phyloP scores from a whole-genome alignment of 2,797 vertebrate species.

The Myotis vivesi region DNA sequence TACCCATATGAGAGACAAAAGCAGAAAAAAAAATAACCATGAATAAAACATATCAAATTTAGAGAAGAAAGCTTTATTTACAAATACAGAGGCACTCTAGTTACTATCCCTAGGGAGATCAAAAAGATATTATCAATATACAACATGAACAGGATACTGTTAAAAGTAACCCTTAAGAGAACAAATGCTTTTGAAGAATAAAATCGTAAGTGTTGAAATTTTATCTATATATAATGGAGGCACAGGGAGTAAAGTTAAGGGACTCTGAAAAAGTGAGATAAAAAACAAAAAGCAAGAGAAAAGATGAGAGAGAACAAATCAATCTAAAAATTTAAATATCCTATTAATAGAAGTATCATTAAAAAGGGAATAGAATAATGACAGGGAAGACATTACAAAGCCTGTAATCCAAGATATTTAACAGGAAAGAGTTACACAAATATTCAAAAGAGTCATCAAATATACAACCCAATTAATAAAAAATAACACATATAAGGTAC shows the following conservation, averaged over 20 bases:
- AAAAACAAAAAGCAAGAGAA: neutral
- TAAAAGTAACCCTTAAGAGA: neutral
- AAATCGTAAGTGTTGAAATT: neutral
- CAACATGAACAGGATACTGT: neutral
- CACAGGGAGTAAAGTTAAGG: neutral
- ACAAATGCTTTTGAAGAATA: neutral
- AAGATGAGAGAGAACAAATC: neutral
- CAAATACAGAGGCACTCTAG: neutral
- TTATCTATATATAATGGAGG: neutral
- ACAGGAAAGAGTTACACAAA: neutral
- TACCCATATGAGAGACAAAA: neutral
- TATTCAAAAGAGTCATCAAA: neutral
- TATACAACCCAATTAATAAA: neutral
- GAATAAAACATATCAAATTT: neutral
- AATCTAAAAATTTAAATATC: neutral
- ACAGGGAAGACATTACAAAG: neutral
- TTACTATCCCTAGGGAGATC: neutral
- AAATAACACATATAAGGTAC: neutral
- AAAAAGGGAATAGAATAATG: neutral
- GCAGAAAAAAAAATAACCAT: neutral
- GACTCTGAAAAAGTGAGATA: neutral
- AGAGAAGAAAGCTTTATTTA: neutral
- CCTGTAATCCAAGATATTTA: neutral
- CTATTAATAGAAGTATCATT: neutral
- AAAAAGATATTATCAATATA: neutral